Conservation (phyloP, 92 coral and sea anemone species). For the Porites evermanni region DNA sequence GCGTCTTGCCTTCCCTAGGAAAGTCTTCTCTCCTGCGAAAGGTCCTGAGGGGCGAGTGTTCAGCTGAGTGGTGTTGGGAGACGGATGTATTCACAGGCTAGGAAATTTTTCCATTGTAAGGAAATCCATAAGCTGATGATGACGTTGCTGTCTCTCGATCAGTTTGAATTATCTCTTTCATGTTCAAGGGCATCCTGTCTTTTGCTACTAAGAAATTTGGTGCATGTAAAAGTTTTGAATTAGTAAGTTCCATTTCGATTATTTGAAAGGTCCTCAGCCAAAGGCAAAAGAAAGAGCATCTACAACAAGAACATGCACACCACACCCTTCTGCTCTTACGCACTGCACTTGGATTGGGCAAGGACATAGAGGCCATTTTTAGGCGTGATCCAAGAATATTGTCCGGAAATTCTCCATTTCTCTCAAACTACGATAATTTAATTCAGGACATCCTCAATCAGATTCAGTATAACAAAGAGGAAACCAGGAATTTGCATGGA, state of each 20-base stretch:
- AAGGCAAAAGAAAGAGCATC: not conserved
- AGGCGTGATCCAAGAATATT: not conserved
- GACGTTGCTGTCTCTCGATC: too few relatives aligned
- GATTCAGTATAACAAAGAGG: not conserved
- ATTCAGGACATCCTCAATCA: slow-evolving; percentile 14
- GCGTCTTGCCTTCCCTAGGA: too few relatives aligned
- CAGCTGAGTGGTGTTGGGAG: too few relatives aligned
- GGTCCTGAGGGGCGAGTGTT: too few relatives aligned
- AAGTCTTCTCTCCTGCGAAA: too few relatives aligned
- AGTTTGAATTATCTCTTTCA: too few relatives aligned
- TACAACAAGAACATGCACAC: not conserved
- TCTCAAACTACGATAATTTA: slow-evolving; percentile 6
- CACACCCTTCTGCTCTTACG: not conserved
- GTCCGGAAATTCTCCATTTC: not conserved
- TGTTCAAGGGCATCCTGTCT: too few relatives aligned
- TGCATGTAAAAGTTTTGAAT: too few relatives aligned
- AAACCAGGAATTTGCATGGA: slow-evolving; percentile 6
- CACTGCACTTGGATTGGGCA: not conserved
- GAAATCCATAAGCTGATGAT: too few relatives aligned
- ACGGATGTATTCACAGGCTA: too few relatives aligned
- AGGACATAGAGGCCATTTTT: slow-evolving; percentile 2
- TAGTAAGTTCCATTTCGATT: not conserved
- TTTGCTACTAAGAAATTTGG: too few relatives aligned
- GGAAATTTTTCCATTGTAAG: too few relatives aligned
- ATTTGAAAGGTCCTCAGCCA: slow-evolving; percentile 14